A percentile compares a stretch with the other conserved stretches of the same genome.
Evolutionary conservation across 1,140 invertebrate species (phyloP).

Genomic region (Anagrus nilaparvatae): DNA sequence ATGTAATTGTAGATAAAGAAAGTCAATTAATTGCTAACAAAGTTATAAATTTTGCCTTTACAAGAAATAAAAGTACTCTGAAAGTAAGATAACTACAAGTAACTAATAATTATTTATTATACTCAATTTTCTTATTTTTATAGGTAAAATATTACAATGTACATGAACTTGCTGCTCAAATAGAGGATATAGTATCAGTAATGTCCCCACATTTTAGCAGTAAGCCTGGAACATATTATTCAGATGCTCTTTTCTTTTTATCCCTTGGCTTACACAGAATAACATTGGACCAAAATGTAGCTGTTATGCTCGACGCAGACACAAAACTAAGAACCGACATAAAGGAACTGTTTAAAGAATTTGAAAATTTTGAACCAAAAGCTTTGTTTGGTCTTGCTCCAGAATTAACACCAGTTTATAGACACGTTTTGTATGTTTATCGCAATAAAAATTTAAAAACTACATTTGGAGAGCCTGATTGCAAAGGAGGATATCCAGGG

Average conservation of each 20-base stretch:
- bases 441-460: slow-evolving; percentile 51
- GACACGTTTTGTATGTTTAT: slow-evolving; percentile 64
- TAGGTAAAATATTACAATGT: slow-evolving; percentile 55
- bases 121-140: slow-evolving; percentile 20
- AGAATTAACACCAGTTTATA: slow-evolving; percentile 73
- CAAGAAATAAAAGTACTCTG: slow-evolving; percentile 35
- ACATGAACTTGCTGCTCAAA: slow-evolving; percentile 46
- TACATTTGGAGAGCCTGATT: slow-evolving; percentile 46
- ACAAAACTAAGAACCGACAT: slow-evolving; percentile 66
- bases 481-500: slow-evolving; percentile 57
- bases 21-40: slow-evolving; percentile 53
- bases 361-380: slow-evolving; percentile 47
- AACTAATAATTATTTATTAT: slow-evolving; percentile 1
- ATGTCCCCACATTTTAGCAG: slow-evolving; percentile 70
- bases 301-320: slow-evolving; percentile 72
- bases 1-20: slow-evolving; percentile 57
- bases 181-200: slow-evolving; percentile 54
- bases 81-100: slow-evolving; percentile 27
- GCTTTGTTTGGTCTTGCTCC: slow-evolving; percentile 65
- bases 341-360: slow-evolving; percentile 54
- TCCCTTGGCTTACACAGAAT: slow-evolving; percentile 67
- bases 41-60: slow-evolving; percentile 41
- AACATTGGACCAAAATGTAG: slow-evolving; percentile 47
- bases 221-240: slow-evolving; percentile 70
- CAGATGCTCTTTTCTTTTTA: slow-evolving; percentile 71